These are phyloP conservation scores for Copidosoma floridanum DNA, from an alignment of 1,140 invertebrate species.

Conservation along the genomic window DNA sequence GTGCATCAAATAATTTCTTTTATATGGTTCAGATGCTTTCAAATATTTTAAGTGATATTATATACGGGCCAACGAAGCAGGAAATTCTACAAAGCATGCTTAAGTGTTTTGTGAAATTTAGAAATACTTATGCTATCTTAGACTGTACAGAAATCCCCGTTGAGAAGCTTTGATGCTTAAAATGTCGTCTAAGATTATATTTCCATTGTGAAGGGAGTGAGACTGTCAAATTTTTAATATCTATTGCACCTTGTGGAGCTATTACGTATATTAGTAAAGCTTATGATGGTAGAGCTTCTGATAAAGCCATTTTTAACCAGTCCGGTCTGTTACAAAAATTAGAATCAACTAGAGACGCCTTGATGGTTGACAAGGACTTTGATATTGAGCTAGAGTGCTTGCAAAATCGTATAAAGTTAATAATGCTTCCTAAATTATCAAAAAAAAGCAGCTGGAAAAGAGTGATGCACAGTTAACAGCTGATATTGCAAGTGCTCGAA, in stretches of 20 bases:
- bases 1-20: too few relatives aligned
- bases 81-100: background rate
- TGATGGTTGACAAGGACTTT: conserved; percentile 33
- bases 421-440: conserved; percentile 23
- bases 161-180: conserved; percentile 4
- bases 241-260: conserved; percentile 35
- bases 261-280: conserved; percentile 36
- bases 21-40: too few relatives aligned
- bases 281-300: conserved; percentile 22
- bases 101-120: background rate
- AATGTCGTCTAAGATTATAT: conserved; percentile 26
- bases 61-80: background rate
- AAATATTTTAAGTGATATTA: background rate
- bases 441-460: too few relatives aligned
- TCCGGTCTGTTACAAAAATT: conserved; percentile 5
- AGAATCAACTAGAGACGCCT: background rate
- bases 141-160: background rate
- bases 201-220: conserved; percentile 34
- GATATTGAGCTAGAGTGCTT: conserved; percentile 31
- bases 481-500: too few relatives aligned
- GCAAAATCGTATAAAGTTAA: conserved; percentile 17
- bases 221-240: conserved; percentile 44
- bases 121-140: background rate
- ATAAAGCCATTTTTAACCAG: conserved; percentile 34
- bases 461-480: too few relatives aligned